Conservation (phyloP, 2,888 invertebrate species). For the Pristionchus japonicus region DNA sequence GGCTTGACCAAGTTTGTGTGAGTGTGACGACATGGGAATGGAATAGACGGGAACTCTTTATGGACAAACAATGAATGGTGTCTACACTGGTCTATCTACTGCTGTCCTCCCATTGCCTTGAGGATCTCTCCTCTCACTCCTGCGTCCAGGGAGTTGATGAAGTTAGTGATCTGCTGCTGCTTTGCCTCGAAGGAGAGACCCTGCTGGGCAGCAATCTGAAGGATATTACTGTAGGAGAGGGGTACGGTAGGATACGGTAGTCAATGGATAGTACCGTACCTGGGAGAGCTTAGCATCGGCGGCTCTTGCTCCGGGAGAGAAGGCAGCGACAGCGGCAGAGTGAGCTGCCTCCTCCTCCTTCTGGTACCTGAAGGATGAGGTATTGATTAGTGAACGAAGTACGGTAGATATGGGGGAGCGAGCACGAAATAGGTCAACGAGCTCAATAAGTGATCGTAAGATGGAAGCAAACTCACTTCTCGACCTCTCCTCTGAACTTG, state of each 20-base stretch:
- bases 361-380: slow-evolving; percentile 50
- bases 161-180: slow-evolving; percentile 25
- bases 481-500: slow-evolving; percentile 15
- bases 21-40: neutral
- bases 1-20: too few relatives aligned
- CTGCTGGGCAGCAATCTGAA: slow-evolving; percentile 22
- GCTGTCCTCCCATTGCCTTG: slow-evolving; percentile 41
- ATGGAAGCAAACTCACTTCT: slow-evolving; percentile 38
- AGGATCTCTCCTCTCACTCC: slow-evolving; percentile 23
- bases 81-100: neutral
- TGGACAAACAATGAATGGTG: neutral
- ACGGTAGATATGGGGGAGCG: neutral
- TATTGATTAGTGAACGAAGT: neutral
- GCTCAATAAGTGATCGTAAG: too few relatives aligned
- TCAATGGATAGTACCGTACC: slow-evolving; percentile 23
- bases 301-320: slow-evolving; percentile 67
- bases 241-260: neutral
- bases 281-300: slow-evolving; percentile 29
- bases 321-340: slow-evolving; percentile 61
- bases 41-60: slow-evolving; percentile 1
- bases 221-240: neutral
- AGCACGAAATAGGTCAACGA: neutral
- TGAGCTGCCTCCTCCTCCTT: slow-evolving; percentile 68
- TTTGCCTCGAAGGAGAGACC: slow-evolving; percentile 35
- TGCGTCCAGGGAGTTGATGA: slow-evolving; percentile 16